These are phyloP conservation scores for Hipparchia sbordonii DNA, from an alignment of 2,888 invertebrate genomes.

Conservation along the genomic window DNA sequence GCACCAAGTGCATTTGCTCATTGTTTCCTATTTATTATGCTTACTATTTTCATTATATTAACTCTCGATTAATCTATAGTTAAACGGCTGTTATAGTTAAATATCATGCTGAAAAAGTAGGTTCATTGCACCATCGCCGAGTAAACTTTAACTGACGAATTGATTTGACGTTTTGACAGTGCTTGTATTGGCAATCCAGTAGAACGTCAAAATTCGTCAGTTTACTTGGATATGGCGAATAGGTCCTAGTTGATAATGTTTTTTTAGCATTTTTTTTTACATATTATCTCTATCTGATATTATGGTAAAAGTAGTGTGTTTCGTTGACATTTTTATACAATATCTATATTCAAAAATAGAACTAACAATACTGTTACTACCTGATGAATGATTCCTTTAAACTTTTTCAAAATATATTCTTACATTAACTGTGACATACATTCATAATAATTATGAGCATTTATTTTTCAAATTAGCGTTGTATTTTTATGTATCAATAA, in stretches of 20 bases:
- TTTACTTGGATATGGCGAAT: too few relatives aligned
- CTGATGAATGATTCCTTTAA: too few relatives aligned
- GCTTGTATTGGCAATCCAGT: too few relatives aligned
- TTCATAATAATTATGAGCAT: not conserved
- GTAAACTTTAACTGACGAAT: too few relatives aligned
- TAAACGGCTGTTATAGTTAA: not conserved
- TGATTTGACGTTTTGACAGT: too few relatives aligned
- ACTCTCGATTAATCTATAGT: not conserved
- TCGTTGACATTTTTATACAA: not conserved
- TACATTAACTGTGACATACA: too few relatives aligned
- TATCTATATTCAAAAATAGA: too few relatives aligned
- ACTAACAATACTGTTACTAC: too few relatives aligned
- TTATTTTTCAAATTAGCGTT: not conserved
- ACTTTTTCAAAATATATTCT: too few relatives aligned
- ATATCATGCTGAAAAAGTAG: not conserved
- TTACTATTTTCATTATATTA: not conserved
- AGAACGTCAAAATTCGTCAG: too few relatives aligned
- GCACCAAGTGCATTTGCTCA: conserved; percentile 37
- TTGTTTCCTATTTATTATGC: conserved; percentile 16
- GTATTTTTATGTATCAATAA: too few relatives aligned
- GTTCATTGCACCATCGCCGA: too few relatives aligned
- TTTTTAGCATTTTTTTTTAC: not conserved
- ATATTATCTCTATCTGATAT: not conserved
- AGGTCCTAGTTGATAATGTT: not conserved
- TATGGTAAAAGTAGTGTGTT: not conserved